These are phyloP conservation scores for Helobdella robusta DNA, from an alignment of 2,888 invertebrate species.

Conservation along the genomic window DNA sequence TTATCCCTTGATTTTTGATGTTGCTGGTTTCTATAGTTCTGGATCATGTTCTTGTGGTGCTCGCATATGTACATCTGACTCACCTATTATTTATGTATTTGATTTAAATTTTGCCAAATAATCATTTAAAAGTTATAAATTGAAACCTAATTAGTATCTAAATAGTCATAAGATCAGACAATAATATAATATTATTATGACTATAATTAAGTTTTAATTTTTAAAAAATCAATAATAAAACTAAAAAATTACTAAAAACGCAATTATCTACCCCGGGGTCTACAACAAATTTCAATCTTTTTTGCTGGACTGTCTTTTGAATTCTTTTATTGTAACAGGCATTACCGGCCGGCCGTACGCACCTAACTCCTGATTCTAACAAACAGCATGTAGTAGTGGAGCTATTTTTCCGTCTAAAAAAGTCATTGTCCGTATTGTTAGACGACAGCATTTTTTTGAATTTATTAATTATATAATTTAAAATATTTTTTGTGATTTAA, in stretches of 20 bases:
- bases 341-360: conserved; percentile 70
- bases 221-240: conserved; percentile 9
- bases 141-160: not conserved
- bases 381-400: conserved; percentile 34
- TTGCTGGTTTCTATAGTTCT: conserved; percentile 80
- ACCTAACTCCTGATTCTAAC: conserved; percentile 33
- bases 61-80: conserved; percentile 93
- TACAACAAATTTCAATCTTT: conserved; percentile 75
- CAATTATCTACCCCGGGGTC: conserved; percentile 63
- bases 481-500: too few relatives aligned
- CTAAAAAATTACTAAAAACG: not conserved
- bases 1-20: too few relatives aligned
- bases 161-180: not conserved
- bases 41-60: conserved; percentile 87
- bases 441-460: too few relatives aligned
- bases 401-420: too few relatives aligned
- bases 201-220: too few relatives aligned
- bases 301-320: conserved; percentile 84
- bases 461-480: too few relatives aligned
- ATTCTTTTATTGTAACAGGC: conserved; percentile 93
- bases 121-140: too few relatives aligned
- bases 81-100: conserved; percentile 57
- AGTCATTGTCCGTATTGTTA: too few relatives aligned
- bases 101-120: too few relatives aligned
- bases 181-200: too few relatives aligned